A percentile compares a stretch with the other conserved stretches of the same genome.
phyloP scores from a whole-genome alignment of 2,797 vertebrate genomes.

The Serranus cabrilla region DNA sequence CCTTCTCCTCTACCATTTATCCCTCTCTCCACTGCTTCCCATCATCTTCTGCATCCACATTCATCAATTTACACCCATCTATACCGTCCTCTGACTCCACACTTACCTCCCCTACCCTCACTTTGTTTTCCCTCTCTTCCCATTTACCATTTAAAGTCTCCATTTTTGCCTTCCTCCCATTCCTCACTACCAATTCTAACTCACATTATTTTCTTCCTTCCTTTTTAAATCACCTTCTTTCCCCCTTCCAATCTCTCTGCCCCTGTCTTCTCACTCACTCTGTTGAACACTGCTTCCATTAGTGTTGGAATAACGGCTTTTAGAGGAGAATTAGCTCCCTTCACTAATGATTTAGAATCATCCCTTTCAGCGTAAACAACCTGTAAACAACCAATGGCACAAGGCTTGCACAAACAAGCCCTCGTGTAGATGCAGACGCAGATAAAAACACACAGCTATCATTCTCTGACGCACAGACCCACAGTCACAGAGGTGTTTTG shows the following conservation, averaged over 20 bases:
- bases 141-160: conserved; percentile 43
- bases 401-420: conserved; percentile 11
- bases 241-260: conserved; percentile 2
- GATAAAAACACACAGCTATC: conserved; percentile 38
- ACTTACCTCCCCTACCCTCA: conserved; percentile 13
- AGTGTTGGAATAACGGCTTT: conserved; percentile 55
- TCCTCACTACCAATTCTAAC: conserved; percentile 38
- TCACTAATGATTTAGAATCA: conserved; percentile 65
- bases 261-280: conserved; percentile 12
- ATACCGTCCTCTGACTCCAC: conserved; percentile 27
- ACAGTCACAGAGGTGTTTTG: conserved; percentile 1
- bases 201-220: conserved; percentile 24
- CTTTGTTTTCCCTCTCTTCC: conserved; percentile 39
- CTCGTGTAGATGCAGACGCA: conserved; percentile 21
- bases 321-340: conserved; percentile 65
- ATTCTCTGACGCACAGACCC: conserved; percentile 7
- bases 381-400: conserved; percentile 49
- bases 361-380: conserved; percentile 48
- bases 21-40: conserved; percentile 22
- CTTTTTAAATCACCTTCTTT: conserved; percentile 7
- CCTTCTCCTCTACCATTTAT: conserved; percentile 26
- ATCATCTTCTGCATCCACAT: conserved; percentile 53
- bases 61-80: conserved; percentile 50
- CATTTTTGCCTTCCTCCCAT: conserved; percentile 25
- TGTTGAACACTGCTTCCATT: conserved; percentile 38